A percentile compares a stretch with the other conserved stretches of the same genome.
Evolutionary conservation across 2,888 invertebrate species (phyloP).

Genomic region (Andrena flavipes): DNA sequence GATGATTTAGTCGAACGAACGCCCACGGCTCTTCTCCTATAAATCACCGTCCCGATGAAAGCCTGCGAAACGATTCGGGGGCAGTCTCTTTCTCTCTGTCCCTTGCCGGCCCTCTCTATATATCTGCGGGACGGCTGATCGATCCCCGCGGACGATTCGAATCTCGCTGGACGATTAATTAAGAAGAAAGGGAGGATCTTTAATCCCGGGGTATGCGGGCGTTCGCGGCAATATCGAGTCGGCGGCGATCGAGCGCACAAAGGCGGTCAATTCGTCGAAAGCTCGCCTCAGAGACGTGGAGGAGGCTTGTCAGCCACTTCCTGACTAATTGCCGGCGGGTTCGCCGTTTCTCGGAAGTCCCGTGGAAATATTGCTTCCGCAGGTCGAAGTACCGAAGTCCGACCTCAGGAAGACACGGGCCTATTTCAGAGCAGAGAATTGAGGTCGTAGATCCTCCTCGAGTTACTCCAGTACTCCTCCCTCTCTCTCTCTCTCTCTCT

Average conservation of each 20-base stretch:
- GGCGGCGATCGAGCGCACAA: constrained; percentile 62
- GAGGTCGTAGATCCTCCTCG: constrained; percentile 67
- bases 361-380: constrained; percentile 78
- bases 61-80: constrained; percentile 17
- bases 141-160: constrained; percentile 16
- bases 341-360: constrained; percentile 74
- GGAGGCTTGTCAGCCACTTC: constrained; percentile 78
- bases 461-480: constrained; percentile 35
- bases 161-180: constrained; percentile 46
- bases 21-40: constrained; percentile 16
- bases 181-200: constrained; percentile 54
- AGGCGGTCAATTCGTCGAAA: constrained; percentile 69
- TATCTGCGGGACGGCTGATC: constrained; percentile 16
- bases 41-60: constrained; percentile 24
- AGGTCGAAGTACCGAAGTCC: constrained; percentile 68
- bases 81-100: not conserved
- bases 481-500: constrained; percentile 17
- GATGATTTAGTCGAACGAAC: constrained; percentile 8
- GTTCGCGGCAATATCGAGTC: constrained; percentile 53
- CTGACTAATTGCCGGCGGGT: constrained; percentile 79
- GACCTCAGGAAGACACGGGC: constrained; percentile 66
- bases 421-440: constrained; percentile 64
- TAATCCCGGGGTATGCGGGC: constrained; percentile 57
- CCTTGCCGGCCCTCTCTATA: not conserved
- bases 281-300: constrained; percentile 66